A percentile compares a stretch with the other conserved stretches of the same genome.
phyloP scores from a whole-genome alignment of 2,797 vertebrate genomes.

The Protonibea diacanthus region DNA sequence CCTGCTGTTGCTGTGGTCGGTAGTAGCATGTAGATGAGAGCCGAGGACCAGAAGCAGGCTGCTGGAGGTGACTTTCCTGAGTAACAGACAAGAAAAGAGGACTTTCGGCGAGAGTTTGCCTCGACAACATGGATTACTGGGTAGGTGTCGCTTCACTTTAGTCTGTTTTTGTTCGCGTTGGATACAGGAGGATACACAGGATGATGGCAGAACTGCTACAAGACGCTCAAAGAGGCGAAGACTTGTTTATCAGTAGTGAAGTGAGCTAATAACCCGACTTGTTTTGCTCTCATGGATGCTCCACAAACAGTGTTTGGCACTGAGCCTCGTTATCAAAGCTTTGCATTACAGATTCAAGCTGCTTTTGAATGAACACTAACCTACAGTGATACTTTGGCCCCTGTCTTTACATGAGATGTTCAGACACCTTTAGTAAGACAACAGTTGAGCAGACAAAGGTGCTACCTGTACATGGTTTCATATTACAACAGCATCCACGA shows the following conservation, averaged over 20 bases:
- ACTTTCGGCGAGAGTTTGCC: conserved; percentile 36
- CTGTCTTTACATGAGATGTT: neutral
- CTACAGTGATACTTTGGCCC: neutral
- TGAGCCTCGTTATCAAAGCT: neutral
- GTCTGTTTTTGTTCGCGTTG: neutral
- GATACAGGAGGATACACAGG: neutral
- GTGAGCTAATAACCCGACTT: conserved; percentile 36
- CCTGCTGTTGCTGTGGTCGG: conserved; percentile 54
- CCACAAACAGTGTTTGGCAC: neutral
- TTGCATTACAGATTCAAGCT: neutral
- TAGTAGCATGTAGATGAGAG: conserved; percentile 79
- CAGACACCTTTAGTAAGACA: neutral
- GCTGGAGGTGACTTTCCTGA: conserved; percentile 62
- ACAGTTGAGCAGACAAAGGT: neutral
- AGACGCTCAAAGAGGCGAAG: conserved; percentile 22
- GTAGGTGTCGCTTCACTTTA: conserved; percentile 72
- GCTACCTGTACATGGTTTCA: neutral
- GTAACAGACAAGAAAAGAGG: conserved; percentile 37
- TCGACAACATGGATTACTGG: conserved; percentile 84
- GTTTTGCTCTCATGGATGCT: conserved; percentile 49
- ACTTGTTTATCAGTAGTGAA: conserved; percentile 62
- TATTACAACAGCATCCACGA: neutral
- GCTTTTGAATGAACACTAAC: neutral
- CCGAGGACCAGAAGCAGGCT: conserved; percentile 47
- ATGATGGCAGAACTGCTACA: conserved; percentile 28